phyloP scores from a whole-genome alignment of 1,140 invertebrate genomes.

The Euwallacea fornicatus region DNA sequence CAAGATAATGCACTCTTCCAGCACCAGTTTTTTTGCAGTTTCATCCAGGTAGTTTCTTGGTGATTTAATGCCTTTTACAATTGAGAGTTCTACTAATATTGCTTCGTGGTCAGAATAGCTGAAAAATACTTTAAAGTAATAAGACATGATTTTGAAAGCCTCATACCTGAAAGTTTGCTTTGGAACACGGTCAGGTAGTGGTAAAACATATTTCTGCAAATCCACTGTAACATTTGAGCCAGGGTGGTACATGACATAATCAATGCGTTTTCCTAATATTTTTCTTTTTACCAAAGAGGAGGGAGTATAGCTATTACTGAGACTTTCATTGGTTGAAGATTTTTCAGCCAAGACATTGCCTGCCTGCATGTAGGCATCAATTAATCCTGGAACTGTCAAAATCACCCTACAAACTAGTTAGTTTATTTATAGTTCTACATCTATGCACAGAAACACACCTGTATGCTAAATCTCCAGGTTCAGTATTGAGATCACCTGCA shows the following conservation, averaged over 20 bases:
- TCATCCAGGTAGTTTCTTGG: constrained; percentile 14
- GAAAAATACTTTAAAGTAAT: constrained; percentile 5
- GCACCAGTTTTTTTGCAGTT: constrained; percentile 44
- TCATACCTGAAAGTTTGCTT: constrained; percentile 58
- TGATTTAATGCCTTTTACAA: constrained; percentile 11
- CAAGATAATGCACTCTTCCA: constrained; percentile 64
- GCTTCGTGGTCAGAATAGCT: constrained; percentile 93
- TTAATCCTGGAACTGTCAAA: constrained; percentile 57
- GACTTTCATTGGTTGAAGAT: constrained; percentile 75
- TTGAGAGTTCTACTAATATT: constrained; percentile 54
- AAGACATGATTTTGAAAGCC: neutral
- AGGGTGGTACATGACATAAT: constrained; percentile 81
- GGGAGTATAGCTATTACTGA: constrained; percentile 80
- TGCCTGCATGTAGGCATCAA: constrained; percentile 44
- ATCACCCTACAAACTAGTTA: constrained; percentile 55
- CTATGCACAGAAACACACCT: constrained; percentile 53
- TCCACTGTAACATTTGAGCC: constrained; percentile 60
- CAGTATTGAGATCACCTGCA: constrained; percentile 91
- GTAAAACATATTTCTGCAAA: constrained; percentile 66
- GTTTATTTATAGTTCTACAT: constrained; percentile 20
- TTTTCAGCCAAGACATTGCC: constrained; percentile 33
- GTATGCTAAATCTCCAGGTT: constrained; percentile 84
- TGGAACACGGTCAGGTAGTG: constrained; percentile 74
- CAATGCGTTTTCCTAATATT: constrained; percentile 84
- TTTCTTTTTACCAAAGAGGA: constrained; percentile 56